A percentile compares a stretch with the other conserved stretches of the same genome.
Conservation (phyloP, 2,888 invertebrate species). For the Oligia fasciuncula region DNA sequence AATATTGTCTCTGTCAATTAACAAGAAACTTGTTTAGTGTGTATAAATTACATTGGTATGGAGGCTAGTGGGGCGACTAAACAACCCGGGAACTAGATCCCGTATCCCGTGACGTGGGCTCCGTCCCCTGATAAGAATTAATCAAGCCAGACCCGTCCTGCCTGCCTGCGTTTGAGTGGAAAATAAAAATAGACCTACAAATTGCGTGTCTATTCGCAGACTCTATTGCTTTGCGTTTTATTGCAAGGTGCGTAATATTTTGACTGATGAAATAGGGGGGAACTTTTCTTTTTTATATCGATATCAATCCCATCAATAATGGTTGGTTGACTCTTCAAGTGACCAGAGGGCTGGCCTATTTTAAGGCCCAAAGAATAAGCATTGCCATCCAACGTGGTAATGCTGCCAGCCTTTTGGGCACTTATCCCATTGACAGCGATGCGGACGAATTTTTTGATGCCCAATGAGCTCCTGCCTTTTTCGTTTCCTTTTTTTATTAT, state of each 20-base stretch:
- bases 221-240: conserved; percentile 34
- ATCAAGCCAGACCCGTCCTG: conserved; percentile 56
- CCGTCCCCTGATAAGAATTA: conserved; percentile 61
- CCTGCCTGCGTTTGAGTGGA: conserved; percentile 50
- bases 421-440: too few species aligned
- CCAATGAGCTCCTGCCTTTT: too few species aligned
- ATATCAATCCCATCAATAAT: not conserved
- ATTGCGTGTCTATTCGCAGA: conserved; percentile 37
- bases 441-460: too few species aligned
- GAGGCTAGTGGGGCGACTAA: conserved; percentile 56
- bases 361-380: too few species aligned
- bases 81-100: conserved; percentile 45
- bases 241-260: conserved; percentile 28
- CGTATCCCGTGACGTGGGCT: conserved; percentile 46
- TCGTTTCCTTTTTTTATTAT: too few species aligned
- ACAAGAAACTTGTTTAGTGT: conserved; percentile 25
- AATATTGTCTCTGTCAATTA: conserved; percentile 38
- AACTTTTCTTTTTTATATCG: not conserved
- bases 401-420: too few species aligned
- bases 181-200: conserved; percentile 48
- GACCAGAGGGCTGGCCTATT: too few species aligned
- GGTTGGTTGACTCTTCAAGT: too few species aligned
- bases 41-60: conserved; percentile 52
- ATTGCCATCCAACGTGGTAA: too few species aligned
- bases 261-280: not conserved